A percentile compares a stretch with the other conserved stretches of the same genome.
phyloP scores from a whole-genome alignment of 53 echinoderm and acorn worm genomes.

The Holothuria leucospilota region DNA sequence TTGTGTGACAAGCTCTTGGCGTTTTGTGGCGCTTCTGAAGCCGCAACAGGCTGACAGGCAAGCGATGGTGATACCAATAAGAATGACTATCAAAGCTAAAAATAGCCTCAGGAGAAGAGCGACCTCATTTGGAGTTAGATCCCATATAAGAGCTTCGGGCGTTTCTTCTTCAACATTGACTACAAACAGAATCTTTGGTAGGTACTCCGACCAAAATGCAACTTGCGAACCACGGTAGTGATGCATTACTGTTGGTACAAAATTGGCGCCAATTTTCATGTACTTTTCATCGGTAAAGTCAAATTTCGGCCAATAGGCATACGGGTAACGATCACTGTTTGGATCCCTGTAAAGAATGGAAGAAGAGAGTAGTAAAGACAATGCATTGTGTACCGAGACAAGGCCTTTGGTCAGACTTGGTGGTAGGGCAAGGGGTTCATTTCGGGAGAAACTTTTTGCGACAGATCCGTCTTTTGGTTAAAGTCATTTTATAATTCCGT shows the following conservation, averaged over 20 bases:
- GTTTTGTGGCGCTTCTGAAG: neutral
- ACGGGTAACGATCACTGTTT: neutral
- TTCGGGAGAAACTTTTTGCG: too few species aligned
- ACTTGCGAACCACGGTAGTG: neutral
- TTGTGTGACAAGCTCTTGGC: neutral
- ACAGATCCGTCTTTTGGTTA: too few species aligned
- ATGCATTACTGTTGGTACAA: neutral
- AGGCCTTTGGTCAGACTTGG: too few species aligned
- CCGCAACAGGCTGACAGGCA: neutral
- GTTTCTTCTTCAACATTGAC: neutral
- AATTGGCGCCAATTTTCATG: neutral
- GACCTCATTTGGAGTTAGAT: neutral
- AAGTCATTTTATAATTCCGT: too few species aligned
- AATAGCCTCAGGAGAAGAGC: neutral
- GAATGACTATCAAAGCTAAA: neutral
- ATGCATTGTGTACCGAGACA: too few species aligned
- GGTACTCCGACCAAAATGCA: neutral
- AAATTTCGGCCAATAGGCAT: conserved; percentile 1
- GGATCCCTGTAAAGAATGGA: neutral
- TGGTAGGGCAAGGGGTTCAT: too few species aligned
- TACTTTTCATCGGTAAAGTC: neutral
- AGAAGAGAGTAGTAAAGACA: too few species aligned
- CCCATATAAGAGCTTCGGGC: neutral
- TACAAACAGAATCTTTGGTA: neutral
- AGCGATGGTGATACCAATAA: neutral